Evolutionary conservation across 1,140 invertebrate genomes (phyloP).

Genomic region (Drosophila ironensis): DNA sequence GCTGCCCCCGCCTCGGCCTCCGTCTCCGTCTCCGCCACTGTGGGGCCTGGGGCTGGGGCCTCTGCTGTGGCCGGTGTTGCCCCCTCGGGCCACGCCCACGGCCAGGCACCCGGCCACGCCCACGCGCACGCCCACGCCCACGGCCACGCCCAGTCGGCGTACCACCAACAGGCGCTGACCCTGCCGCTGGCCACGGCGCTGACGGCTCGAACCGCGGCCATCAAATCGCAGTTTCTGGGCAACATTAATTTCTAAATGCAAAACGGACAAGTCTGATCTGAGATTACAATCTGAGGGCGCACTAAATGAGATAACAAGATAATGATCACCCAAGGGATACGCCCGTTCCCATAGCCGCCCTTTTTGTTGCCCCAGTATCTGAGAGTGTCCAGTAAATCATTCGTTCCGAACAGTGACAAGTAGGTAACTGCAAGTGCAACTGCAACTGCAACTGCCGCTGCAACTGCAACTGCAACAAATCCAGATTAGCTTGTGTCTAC

Average conservation of each 20-base stretch:
- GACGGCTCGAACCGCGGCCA: slow-evolving; percentile 76
- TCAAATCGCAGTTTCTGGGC: slow-evolving; percentile 82
- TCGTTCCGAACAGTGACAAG: slow-evolving; percentile 66
- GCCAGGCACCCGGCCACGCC: slow-evolving; percentile 31
- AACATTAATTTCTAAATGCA: slow-evolving; percentile 76
- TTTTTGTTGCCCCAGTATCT: slow-evolving; percentile 20
- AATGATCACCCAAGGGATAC: slow-evolving; percentile 7
- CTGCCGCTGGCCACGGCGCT: slow-evolving; percentile 77
- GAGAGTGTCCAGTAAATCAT: slow-evolving; percentile 51
- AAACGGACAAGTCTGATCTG: slow-evolving; percentile 14
- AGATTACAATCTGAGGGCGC: slow-evolving; percentile 18
- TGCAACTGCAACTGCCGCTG: slow-evolving; percentile 24
- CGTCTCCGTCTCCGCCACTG: no score
- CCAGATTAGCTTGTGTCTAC: slow-evolving; percentile 51
- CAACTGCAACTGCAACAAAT: slow-evolving; percentile 12
- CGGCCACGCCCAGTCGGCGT: slow-evolving; percentile 68
- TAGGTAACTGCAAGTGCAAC: slow-evolving; percentile 50
- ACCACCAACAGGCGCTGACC: slow-evolving; percentile 75
- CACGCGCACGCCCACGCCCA: slow-evolving; percentile 16
- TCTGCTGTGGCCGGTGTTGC: slow-evolving; percentile 36
- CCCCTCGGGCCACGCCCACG: slow-evolving; percentile 40
- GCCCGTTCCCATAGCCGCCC: slow-evolving; percentile 11
- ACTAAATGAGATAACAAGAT: not conserved
- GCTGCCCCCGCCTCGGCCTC: slow-evolving; percentile 35
- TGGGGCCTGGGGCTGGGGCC: slow-evolving; percentile 16